These are phyloP conservation scores for Oryzias sinensis DNA, from an alignment of 2,797 vertebrate genomes.

Conservation along the genomic window DNA sequence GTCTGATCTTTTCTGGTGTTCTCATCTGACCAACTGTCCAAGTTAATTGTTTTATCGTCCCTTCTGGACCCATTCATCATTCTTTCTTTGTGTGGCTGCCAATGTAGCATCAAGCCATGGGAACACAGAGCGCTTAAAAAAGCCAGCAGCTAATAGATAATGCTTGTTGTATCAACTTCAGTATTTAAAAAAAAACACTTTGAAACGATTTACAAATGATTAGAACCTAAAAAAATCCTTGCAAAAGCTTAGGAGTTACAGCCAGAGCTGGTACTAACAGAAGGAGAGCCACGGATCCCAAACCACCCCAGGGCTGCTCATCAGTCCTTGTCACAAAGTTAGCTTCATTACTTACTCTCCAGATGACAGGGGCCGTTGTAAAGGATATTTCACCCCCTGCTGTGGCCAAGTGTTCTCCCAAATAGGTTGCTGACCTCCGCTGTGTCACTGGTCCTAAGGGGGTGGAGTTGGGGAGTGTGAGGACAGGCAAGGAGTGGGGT, in stretches of 20 bases:
- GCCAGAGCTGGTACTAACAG: constrained; percentile 66
- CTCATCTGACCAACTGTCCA: constrained; percentile 60
- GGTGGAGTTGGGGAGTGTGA: constrained; percentile 37
- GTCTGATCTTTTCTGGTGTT: constrained; percentile 59
- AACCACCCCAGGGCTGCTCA: constrained; percentile 71
- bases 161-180: constrained; percentile 42
- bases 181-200: constrained; percentile 46
- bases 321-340: constrained; percentile 79
- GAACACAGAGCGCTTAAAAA: constrained; percentile 51
- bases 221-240: constrained; percentile 29
- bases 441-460: constrained; percentile 51
- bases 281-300: constrained; percentile 51
- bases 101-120: constrained; percentile 61
- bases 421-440: constrained; percentile 73
- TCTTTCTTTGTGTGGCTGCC: constrained; percentile 66
- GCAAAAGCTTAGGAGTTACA: constrained; percentile 42
- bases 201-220: constrained; percentile 30
- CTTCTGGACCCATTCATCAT: constrained; percentile 69
- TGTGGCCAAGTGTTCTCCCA: constrained; percentile 75
- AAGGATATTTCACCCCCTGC: constrained; percentile 75
- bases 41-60: constrained; percentile 79
- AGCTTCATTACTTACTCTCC: constrained; percentile 79
- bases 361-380: constrained; percentile 75
- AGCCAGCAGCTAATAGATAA: constrained; percentile 38
- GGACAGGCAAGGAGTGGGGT: constrained; percentile 34